Evolutionary conservation across 2,888 invertebrate species (phyloP).

Genomic region (Conops quadrifasciatus): DNA sequence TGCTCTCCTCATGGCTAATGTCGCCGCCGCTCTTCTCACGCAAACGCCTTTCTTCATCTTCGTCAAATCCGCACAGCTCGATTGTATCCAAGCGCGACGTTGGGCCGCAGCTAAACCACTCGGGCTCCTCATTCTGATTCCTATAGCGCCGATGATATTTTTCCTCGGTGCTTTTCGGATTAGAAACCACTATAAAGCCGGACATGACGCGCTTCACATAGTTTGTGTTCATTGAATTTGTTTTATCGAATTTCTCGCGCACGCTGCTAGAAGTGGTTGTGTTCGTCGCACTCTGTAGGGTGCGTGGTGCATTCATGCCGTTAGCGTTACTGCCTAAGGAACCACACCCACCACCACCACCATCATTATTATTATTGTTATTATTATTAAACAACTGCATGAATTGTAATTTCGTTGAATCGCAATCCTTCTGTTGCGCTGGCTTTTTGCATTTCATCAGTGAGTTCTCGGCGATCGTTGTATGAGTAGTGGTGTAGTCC

Average conservation of each 20-base stretch:
- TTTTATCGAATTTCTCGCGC: constrained; percentile 17
- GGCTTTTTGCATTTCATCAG: constrained; percentile 33
- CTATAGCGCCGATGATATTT: constrained; percentile 53
- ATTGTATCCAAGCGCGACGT: constrained; percentile 62
- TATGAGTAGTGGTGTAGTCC: constrained; percentile 45
- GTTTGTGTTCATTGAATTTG: constrained; percentile 51
- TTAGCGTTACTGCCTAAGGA: constrained; percentile 36
- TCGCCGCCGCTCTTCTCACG: background rate
- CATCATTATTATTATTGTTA: no score
- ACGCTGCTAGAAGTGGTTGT: background rate
- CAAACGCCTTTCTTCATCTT: constrained; percentile 50
- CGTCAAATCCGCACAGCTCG: constrained; percentile 61
- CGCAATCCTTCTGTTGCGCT: constrained; percentile 28
- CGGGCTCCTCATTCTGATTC: constrained; percentile 60
- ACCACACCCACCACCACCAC: background rate
- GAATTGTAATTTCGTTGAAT: constrained; percentile 42
- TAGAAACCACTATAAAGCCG: constrained; percentile 58
- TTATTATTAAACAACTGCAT: constrained; percentile 52
- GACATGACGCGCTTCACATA: constrained; percentile 60
- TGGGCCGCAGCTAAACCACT: constrained; percentile 63
- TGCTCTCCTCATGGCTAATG: constrained; percentile 38
- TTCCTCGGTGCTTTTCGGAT: constrained; percentile 57
- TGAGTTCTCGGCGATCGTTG: constrained; percentile 32
- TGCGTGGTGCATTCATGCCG: constrained; percentile 19
- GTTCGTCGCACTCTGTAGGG: background rate